These are phyloP conservation scores for Spea hammondii DNA, from an alignment of 2,797 vertebrate species.

Conservation along the genomic window DNA sequence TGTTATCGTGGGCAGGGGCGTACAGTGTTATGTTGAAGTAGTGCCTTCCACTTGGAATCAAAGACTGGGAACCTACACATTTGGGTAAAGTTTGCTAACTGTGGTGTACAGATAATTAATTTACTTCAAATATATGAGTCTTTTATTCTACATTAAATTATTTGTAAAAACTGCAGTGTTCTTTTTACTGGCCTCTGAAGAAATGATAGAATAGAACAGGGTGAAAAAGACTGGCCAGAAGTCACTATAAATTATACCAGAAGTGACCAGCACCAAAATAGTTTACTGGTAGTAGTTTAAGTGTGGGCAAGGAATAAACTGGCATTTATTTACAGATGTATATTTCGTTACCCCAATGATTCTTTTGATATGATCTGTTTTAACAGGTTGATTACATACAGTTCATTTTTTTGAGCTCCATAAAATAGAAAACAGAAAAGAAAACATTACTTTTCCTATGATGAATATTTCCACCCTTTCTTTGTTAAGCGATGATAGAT, in stretches of 20 bases:
- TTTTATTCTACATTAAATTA: slow-evolving; percentile 66
- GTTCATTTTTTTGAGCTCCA: too few relatives aligned
- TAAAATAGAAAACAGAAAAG: too few relatives aligned
- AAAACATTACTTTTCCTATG: too few relatives aligned
- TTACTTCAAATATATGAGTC: slow-evolving; percentile 62
- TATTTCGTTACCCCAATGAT: too few relatives aligned
- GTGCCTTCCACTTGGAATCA: slow-evolving; percentile 63
- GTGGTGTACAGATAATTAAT: slow-evolving; percentile 63
- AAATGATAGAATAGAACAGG: slow-evolving; percentile 45
- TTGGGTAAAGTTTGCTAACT: slow-evolving; percentile 59
- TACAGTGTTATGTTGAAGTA: slow-evolving; percentile 61
- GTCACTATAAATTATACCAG: slow-evolving; percentile 49
- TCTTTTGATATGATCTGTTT: too few relatives aligned
- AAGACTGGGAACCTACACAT: slow-evolving; percentile 57
- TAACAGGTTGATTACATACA: too few relatives aligned
- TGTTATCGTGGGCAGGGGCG: slow-evolving; percentile 30
- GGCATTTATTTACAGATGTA: too few relatives aligned
- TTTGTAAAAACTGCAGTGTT: slow-evolving; percentile 67
- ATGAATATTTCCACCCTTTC: too few relatives aligned
- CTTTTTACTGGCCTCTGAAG: slow-evolving; percentile 65
- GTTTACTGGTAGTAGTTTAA: too few relatives aligned
- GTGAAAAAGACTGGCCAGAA: slow-evolving; percentile 48
- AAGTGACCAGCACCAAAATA: slow-evolving; percentile 26
- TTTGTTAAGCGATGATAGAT: too few relatives aligned
- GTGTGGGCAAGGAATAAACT: too few relatives aligned